Evolutionary conservation across 1,140 invertebrate genomes (phyloP).

Genomic region (Drosophila subpulchrella): DNA sequence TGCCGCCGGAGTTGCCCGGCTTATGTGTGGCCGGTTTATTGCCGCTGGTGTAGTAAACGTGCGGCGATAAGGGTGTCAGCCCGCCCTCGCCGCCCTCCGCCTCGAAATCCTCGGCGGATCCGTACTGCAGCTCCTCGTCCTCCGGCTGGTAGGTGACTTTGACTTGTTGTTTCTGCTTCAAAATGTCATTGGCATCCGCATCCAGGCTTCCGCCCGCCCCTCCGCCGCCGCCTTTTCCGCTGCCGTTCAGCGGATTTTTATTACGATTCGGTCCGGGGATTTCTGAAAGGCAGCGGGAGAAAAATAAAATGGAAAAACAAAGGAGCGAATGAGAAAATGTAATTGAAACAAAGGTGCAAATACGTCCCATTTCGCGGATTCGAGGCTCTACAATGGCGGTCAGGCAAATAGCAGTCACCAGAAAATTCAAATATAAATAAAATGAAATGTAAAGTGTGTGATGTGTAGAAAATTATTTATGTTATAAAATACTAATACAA

Average conservation of each 20-base stretch:
- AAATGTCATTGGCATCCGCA: conserved; percentile 83
- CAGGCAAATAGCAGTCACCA: background rate
- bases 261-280: conserved; percentile 86
- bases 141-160: conserved; percentile 84
- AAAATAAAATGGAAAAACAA: conserved; percentile 22
- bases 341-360: conserved; percentile 79
- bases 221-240: conserved; percentile 45
- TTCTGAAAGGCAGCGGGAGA: conserved; percentile 80
- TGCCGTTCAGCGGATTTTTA: conserved; percentile 72
- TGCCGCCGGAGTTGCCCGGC: conserved; percentile 47
- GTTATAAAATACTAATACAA: no score
- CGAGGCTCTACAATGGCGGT: background rate
- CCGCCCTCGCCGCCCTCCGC: conserved; percentile 69
- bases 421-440: background rate
- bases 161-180: conserved; percentile 84
- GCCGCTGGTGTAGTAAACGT: conserved; percentile 78
- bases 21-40: conserved; percentile 80
- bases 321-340: conserved; percentile 55
- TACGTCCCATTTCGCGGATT: conserved; percentile 34
- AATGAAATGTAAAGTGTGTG: background rate
- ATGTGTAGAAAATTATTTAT: no score
- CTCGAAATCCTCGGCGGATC: conserved; percentile 82
- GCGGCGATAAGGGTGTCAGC: conserved; percentile 73
- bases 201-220: conserved; percentile 55
- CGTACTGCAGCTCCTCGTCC: conserved; percentile 81